phyloP scores from a whole-genome alignment of 2,113 vertebrate species.

The Myrmecophaga tridactyla region DNA sequence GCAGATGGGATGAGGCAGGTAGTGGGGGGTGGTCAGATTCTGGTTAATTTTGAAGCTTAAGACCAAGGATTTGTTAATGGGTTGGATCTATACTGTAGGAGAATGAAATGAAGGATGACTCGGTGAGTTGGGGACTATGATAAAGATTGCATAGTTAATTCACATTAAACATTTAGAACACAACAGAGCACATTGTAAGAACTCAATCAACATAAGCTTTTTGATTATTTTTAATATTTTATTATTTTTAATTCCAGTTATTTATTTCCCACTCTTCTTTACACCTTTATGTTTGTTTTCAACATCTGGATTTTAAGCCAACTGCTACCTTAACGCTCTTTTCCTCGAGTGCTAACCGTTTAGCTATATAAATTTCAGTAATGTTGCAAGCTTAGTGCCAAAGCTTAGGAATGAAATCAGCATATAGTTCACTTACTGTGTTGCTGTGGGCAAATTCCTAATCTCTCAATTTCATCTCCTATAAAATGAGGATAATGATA shows the following conservation, averaged over 20 bases:
- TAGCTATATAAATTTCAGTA: neutral
- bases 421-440: conserved; percentile 37
- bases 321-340: neutral
- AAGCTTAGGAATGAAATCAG: conserved; percentile 1
- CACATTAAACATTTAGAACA: neutral
- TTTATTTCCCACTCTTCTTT: neutral
- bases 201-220: neutral
- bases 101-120: neutral
- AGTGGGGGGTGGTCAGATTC: neutral
- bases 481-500: conserved; percentile 64
- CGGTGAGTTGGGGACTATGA: neutral
- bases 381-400: neutral
- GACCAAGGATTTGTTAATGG: neutral
- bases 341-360: neutral
- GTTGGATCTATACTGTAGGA: neutral
- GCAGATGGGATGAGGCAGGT: too few species aligned
- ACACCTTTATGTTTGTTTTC: neutral
- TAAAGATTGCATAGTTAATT: neutral
- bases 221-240: neutral
- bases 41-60: neutral
- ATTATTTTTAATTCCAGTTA: neutral
- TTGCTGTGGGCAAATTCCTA: conserved; percentile 57
- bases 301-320: conserved; percentile 1
- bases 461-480: conserved; percentile 67
- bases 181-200: neutral